Evolutionary conservation across 1,140 invertebrate genomes (phyloP).

Genomic region (Drosophila ananassae): DNA sequence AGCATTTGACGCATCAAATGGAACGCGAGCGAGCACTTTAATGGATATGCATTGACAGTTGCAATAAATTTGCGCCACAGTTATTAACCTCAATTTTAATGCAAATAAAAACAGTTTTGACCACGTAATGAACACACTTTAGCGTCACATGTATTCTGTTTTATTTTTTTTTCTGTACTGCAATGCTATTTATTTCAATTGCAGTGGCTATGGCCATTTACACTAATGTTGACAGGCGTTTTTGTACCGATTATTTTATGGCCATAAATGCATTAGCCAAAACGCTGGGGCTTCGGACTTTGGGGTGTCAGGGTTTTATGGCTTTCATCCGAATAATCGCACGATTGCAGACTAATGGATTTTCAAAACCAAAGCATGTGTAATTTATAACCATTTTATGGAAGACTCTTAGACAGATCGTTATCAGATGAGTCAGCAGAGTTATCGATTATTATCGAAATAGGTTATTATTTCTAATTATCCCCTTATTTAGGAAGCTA

Average conservation of each 20-base stretch:
- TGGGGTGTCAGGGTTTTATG: not conserved
- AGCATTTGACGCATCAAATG: slow-evolving; percentile 58
- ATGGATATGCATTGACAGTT: slow-evolving; percentile 64
- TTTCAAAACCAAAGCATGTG: too few species aligned
- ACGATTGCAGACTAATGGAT: too few species aligned
- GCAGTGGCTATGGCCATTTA: slow-evolving; percentile 36
- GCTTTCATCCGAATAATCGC: too few species aligned
- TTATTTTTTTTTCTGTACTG: not conserved
- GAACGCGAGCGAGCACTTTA: slow-evolving; percentile 48
- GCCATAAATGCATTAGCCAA: slow-evolving; percentile 35
- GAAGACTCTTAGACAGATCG: too few species aligned
- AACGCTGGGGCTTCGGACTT: not conserved
- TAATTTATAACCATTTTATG: too few species aligned
- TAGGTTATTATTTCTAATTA: too few species aligned
- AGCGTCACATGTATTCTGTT: slow-evolving; percentile 20
- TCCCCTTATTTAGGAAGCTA: too few species aligned
- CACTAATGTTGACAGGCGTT: slow-evolving; percentile 23
- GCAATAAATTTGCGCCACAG: slow-evolving; percentile 58
- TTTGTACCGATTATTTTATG: slow-evolving; percentile 31
- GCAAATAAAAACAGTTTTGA: slow-evolving; percentile 59
- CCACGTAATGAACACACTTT: slow-evolving; percentile 44
- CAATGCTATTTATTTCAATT: slow-evolving; percentile 5
- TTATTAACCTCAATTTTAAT: slow-evolving; percentile 73
- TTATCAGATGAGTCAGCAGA: too few species aligned
- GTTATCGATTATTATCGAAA: too few species aligned